phyloP scores from a whole-genome alignment of 2,113 vertebrate genomes.

The Psilopsiagon aymara region DNA sequence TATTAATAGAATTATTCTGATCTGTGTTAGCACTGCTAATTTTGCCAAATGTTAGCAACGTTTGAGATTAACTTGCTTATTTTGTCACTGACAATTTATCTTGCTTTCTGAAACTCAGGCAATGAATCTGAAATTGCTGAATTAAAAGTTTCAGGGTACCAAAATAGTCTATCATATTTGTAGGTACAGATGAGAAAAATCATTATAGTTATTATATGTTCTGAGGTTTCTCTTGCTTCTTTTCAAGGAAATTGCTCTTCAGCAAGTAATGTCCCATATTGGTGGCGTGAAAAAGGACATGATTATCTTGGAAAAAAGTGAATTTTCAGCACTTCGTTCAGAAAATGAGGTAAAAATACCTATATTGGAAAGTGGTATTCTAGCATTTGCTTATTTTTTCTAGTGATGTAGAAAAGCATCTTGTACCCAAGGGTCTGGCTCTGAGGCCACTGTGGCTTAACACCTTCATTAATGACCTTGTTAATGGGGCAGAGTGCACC shows the following conservation, averaged over 20 bases:
- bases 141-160: neutral
- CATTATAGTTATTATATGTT: neutral
- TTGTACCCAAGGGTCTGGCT: neutral
- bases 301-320: constrained; percentile 98
- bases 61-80: neutral
- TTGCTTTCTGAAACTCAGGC: neutral
- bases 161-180: neutral
- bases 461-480: neutral
- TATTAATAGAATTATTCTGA: neutral
- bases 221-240: neutral
- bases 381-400: neutral
- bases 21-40: neutral
- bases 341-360: constrained; percentile 88
- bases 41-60: neutral
- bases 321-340: constrained; percentile 90
- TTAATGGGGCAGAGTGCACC: neutral
- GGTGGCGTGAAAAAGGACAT: constrained; percentile 93
- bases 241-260: constrained; percentile 91
- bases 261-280: constrained; percentile 94
- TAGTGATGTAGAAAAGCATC: neutral
- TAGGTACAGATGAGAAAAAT: neutral
- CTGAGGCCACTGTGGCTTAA: neutral
- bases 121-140: neutral
- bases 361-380: neutral
- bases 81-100: neutral